A percentile compares a stretch with the other conserved stretches of the same genome.
Evolutionary conservation across 2,113 vertebrate species (phyloP).

Genomic region (Opisthocomus hoazin): DNA sequence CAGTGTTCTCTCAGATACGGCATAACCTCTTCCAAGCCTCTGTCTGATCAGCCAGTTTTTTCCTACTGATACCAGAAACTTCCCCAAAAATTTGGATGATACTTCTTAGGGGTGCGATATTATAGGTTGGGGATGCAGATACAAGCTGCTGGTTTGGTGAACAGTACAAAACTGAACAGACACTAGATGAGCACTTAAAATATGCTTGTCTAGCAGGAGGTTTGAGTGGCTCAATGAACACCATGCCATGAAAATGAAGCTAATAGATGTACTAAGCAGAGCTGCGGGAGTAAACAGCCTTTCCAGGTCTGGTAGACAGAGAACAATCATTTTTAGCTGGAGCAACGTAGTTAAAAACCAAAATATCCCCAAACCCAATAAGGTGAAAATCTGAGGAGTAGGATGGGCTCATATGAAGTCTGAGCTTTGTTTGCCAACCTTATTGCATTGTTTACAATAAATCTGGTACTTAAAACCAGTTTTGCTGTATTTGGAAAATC

Average conservation of each 20-base stretch:
- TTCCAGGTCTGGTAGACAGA: neutral
- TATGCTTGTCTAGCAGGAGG: neutral
- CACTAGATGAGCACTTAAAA: neutral
- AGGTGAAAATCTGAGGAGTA: neutral
- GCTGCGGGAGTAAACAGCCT: neutral
- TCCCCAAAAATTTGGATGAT: neutral
- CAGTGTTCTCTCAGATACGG: accelerated
- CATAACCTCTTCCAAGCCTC: neutral
- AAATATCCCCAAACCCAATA: neutral
- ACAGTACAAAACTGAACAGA: neutral
- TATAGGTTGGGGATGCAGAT: neutral
- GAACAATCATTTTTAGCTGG: neutral
- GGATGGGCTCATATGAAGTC: neutral
- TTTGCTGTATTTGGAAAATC: neutral
- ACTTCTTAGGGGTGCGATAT: neutral
- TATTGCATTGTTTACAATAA: neutral
- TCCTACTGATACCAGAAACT: neutral
- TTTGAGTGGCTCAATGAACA: neutral
- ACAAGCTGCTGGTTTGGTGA: neutral
- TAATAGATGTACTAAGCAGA: neutral
- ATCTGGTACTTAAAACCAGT: neutral
- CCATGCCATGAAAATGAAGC: neutral
- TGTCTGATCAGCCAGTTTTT: neutral
- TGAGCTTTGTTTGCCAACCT: neutral
- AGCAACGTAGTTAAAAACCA: neutral